Evolutionary conservation across 2,888 invertebrate genomes (phyloP).

Genomic region (Galerucella nymphaeae): DNA sequence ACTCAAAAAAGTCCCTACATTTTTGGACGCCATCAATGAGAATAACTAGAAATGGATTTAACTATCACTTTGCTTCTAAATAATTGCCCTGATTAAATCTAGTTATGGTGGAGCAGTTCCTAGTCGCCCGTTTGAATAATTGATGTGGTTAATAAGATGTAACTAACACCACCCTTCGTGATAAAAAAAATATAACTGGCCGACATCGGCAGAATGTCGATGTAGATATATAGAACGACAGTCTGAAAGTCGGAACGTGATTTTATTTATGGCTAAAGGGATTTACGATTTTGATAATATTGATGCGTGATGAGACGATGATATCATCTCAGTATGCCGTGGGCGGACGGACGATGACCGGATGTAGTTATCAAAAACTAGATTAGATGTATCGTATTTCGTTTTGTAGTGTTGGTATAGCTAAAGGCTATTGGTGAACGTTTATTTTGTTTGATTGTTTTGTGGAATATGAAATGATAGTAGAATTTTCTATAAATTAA

Average conservation of each 20-base stretch:
- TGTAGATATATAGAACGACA: not conserved
- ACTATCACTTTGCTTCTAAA: too few relatives aligned
- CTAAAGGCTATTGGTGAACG: not conserved
- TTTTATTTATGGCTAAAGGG: slow-evolving; percentile 13
- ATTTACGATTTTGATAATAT: slow-evolving; percentile 8
- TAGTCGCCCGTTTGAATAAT: too few relatives aligned
- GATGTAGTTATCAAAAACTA: slow-evolving; percentile 17
- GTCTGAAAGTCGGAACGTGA: slow-evolving; percentile 7
- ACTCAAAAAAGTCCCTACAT: too few relatives aligned
- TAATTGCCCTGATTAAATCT: too few relatives aligned
- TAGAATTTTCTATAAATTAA: not conserved
- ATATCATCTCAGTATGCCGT: not conserved
- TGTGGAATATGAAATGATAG: not conserved
- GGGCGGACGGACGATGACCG: slow-evolving; percentile 11
- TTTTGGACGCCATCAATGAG: too few relatives aligned
- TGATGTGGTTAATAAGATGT: too few relatives aligned
- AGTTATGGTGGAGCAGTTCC: too few relatives aligned
- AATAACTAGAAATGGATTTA: too few relatives aligned
- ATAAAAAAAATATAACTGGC: not conserved
- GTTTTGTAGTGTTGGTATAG: slow-evolving; percentile 7
- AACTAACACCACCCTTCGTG: too few relatives aligned
- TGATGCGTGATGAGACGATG: slow-evolving; percentile 4
- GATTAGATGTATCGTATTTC: slow-evolving; percentile 15
- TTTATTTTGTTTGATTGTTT: not conserved
- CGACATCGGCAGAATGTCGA: too few relatives aligned